Conservation (phyloP, 1,140 invertebrate genomes). For the Drosophila kepulauana region DNA sequence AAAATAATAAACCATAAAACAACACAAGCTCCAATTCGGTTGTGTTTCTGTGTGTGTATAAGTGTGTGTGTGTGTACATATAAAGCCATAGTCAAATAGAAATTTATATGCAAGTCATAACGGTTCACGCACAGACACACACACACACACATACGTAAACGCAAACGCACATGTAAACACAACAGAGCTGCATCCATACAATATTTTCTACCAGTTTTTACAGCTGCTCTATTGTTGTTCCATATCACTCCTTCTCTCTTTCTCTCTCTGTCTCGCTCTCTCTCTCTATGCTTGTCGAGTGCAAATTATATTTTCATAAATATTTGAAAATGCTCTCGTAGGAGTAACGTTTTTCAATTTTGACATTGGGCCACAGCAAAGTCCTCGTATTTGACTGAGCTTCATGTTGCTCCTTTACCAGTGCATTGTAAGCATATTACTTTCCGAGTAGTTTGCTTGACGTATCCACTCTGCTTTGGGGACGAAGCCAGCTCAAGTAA, state of each 20-base stretch:
- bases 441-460: conserved; percentile 19
- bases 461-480: not conserved
- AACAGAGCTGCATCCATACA: conserved; percentile 23
- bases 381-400: conserved; percentile 11
- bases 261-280: not conserved
- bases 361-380: conserved; percentile 29
- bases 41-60: conserved; percentile 1
- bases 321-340: conserved; percentile 66
- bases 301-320: conserved; percentile 83
- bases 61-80: conserved; percentile 24
- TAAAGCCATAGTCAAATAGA: conserved; percentile 77
- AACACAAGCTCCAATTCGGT: conserved; percentile 24
- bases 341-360: conserved; percentile 44
- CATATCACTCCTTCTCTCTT: not conserved
- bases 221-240: conserved; percentile 38
- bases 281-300: conserved; percentile 2
- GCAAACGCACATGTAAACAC: conserved; percentile 6
- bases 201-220: conserved; percentile 31
- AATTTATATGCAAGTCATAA: conserved; percentile 82
- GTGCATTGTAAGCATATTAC: conserved; percentile 56
- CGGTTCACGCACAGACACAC: conserved; percentile 49
- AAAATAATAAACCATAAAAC: conserved; percentile 53
- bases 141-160: conserved; percentile 3
- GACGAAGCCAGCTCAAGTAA: conserved; percentile 9
- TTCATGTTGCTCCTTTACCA: conserved; percentile 63